Conservation (phyloP, 2,113 vertebrate species). For the Clarias macrocephalus region DNA sequence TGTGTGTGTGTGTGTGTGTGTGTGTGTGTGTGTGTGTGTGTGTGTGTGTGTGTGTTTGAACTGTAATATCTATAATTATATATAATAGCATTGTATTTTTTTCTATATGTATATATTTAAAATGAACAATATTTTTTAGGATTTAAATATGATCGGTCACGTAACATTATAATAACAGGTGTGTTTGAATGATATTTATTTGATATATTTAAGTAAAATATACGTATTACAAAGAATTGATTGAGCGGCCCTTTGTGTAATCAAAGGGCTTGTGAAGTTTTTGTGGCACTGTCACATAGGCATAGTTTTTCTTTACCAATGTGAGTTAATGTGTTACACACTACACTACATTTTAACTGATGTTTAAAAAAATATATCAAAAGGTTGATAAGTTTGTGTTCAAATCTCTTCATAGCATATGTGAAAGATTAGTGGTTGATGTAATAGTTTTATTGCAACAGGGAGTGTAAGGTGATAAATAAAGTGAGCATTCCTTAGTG, state of each 20-base stretch:
- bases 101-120: neutral
- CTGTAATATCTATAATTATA: no score
- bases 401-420: neutral
- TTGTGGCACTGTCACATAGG: neutral
- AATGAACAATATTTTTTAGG: neutral
- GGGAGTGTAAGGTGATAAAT: neutral
- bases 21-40: neutral
- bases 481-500: neutral
- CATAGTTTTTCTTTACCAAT: neutral
- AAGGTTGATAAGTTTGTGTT: neutral
- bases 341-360: neutral
- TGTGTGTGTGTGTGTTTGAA: neutral
- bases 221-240: neutral
- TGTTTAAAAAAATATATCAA: neutral
- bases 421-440: neutral
- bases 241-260: neutral
- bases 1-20: no score
- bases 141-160: neutral
- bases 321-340: neutral
- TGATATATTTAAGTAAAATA: neutral
- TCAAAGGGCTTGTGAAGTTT: neutral
- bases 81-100: neutral
- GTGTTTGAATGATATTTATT: neutral
- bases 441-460: neutral
- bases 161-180: neutral